These are phyloP conservation scores for Pygocentrus nattereri DNA, from an alignment of 2,797 vertebrate genomes.

Conservation along the genomic window DNA sequence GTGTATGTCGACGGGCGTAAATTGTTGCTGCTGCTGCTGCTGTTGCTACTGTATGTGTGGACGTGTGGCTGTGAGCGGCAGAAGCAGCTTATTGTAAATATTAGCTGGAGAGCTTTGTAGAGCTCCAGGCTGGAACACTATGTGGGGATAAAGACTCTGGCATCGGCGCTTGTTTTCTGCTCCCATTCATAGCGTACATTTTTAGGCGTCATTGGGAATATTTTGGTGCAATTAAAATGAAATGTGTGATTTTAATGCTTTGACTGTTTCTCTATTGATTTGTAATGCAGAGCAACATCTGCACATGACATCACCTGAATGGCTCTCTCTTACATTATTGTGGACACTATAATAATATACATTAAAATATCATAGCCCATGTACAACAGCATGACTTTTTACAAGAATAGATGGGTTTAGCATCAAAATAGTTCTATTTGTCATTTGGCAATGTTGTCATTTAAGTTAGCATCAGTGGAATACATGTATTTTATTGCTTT, in stretches of 20 bases:
- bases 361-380: background rate
- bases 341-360: background rate
- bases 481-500: background rate
- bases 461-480: background rate
- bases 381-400: background rate
- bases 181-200: background rate
- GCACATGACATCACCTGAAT: constrained; percentile 10
- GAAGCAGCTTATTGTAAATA: constrained; percentile 13
- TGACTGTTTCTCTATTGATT: too few relatives aligned
- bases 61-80: background rate
- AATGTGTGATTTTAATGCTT: background rate
- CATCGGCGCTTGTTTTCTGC: background rate
- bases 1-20: background rate
- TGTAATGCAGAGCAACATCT: background rate
- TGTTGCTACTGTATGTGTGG: background rate
- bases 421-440: too few relatives aligned
- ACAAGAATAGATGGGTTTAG: background rate
- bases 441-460: background rate
- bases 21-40: constrained; percentile 3
- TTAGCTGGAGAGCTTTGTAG: constrained; percentile 6
- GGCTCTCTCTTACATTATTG: background rate
- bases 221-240: background rate
- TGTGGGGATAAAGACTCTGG: background rate
- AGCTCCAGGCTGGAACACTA: background rate
- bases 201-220: background rate